Base-by-base conservation (phyloP, 1,140 invertebrate genomes). In the Lepidotrigona ventralis region DNA sequence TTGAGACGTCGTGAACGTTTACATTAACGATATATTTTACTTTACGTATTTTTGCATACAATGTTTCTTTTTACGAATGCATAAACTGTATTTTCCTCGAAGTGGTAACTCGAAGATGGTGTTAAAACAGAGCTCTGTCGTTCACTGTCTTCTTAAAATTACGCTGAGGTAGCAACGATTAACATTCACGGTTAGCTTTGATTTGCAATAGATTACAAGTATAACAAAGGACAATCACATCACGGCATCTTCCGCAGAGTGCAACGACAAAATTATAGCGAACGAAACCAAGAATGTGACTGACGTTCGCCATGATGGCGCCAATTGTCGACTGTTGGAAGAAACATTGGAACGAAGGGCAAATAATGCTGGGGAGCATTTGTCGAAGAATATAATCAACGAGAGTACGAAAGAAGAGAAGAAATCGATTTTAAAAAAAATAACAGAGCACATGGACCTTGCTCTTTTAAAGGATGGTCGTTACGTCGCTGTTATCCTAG, bases 401-500 rank as follows among this genome's bases (percentile, higher is more conserved):
- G 26, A 56, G 46, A 29, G 6, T 15, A 29, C 19, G 29, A 66
- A 23, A 17, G 9, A 51, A 12, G 60, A 69, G 1, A 83, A 53
- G 26, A 77, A 39, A 11, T 78, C 63, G 17, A 19, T 73, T 21
- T 51, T 80, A 11, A 15, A 26, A 63, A 82, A 46, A 9, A 81
- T 89, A 11, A 39, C 72, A 1, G 26, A 77, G 0, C 58, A 84
- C 5, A 39, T 89, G 80, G 88, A 89, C 76, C 87, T 89, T 53
- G 77, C 81, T n/a, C 87, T 89, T 69, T 60, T 89, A 17, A 78
- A 46, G n/a, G 88, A 89, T n/a, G 79, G 58, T n/a, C 78, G 74
- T 64, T 89, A 87, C 6, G n/a, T 89, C 29, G 79, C 79, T 12
- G 54, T 88, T 21, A 81, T 90, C 21, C 33, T 86, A 79, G 86